Conservation (phyloP, 2,113 vertebrate species). For the Sitta europaea region DNA sequence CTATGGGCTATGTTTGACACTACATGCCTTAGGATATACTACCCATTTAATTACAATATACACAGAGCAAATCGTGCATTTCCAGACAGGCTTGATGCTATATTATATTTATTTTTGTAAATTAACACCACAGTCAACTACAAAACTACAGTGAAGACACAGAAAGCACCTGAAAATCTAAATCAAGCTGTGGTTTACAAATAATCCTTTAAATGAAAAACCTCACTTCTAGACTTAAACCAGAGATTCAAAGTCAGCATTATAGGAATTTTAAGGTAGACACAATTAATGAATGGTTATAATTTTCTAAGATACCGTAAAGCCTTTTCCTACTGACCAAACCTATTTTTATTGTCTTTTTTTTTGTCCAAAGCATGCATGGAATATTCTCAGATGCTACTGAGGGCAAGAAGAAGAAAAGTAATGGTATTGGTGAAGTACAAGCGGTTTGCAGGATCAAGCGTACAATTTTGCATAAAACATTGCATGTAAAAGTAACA, state of each 20-base stretch:
- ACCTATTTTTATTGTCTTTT: conserved; percentile 47
- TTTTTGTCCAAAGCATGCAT: conserved; percentile 66
- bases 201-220: conserved; percentile 70
- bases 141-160: conserved; percentile 74
- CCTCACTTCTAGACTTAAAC: conserved; percentile 72
- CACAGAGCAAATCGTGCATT: conserved; percentile 71
- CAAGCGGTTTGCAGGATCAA: conserved; percentile 70
- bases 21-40: conserved; percentile 82
- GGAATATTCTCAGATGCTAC: conserved; percentile 70
- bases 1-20: conserved; percentile 76
- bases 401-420: conserved; percentile 73
- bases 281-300: conserved; percentile 67
- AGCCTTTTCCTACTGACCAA: conserved; percentile 68
- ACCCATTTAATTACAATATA: conserved; percentile 69
- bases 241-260: conserved; percentile 74
- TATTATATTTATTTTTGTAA: conserved; percentile 71
- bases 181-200: conserved; percentile 72
- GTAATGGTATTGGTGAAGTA: conserved; percentile 66
- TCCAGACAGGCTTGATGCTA: conserved; percentile 67
- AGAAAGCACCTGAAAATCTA: conserved; percentile 68
- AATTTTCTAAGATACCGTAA: conserved; percentile 68
- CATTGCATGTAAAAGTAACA: conserved; percentile 76
- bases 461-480: conserved; percentile 78
- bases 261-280: conserved; percentile 72
- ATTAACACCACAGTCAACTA: conserved; percentile 71